Conservation (phyloP, 2,888 invertebrate species). For the Aphodius granarius region DNA sequence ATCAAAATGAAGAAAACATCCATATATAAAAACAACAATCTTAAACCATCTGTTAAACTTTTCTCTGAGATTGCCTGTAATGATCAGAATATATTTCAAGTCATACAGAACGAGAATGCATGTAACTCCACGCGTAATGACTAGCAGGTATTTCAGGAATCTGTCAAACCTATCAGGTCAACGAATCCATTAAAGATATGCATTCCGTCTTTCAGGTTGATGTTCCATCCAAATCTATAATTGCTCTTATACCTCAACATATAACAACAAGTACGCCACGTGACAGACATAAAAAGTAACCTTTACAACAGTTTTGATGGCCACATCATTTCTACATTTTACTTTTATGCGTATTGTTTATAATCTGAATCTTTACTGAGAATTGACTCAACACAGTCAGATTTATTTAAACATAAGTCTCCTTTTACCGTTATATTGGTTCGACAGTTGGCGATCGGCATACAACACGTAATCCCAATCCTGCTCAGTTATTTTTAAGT, state of each 20-base stretch:
- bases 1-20: too few relatives aligned
- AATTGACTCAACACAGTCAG: background rate
- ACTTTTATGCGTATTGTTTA: background rate
- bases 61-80: too few relatives aligned
- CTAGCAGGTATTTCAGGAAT: background rate
- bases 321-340: background rate
- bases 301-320: background rate
- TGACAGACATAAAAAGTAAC: background rate
- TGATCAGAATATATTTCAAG: background rate
- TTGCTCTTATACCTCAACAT: background rate
- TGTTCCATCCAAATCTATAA: background rate
- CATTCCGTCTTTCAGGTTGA: background rate
- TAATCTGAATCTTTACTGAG: background rate
- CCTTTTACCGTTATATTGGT: background rate
- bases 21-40: too few relatives aligned
- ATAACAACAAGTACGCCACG: background rate
- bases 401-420: background rate
- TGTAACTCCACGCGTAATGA: background rate
- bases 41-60: too few relatives aligned
- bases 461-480: background rate
- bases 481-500: background rate
- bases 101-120: background rate
- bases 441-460: background rate
- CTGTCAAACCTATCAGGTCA: background rate
- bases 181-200: background rate